Conservation (phyloP, 2,113 vertebrate genomes). For the Menura novaehollandiae region DNA sequence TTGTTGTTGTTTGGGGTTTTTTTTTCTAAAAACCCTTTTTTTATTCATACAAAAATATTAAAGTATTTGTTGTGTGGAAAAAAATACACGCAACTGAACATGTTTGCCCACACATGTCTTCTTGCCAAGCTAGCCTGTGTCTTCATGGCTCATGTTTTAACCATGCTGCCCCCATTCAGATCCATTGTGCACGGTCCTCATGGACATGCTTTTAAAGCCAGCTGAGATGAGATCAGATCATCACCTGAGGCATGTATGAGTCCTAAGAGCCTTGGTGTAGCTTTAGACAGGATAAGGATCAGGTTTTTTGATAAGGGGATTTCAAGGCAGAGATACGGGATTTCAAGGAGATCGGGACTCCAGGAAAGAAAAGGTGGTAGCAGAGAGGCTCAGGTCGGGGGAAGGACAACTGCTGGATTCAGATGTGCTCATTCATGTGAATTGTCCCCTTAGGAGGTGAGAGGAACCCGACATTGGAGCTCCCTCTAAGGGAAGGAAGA, state of each 20-base stretch:
- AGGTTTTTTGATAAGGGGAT: not conserved
- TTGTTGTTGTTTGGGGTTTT: accelerated
- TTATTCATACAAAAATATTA: not conserved
- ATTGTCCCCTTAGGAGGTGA: not conserved
- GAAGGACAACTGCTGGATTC: not conserved
- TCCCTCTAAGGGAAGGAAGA: not conserved
- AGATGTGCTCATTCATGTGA: not conserved
- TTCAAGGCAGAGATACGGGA: not conserved
- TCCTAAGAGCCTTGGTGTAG: not conserved
- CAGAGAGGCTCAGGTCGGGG: not conserved
- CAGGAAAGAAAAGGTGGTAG: not conserved
- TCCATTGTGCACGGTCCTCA: not conserved
- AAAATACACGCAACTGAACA: not conserved
- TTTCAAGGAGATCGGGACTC: not conserved
- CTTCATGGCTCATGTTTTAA: not conserved
- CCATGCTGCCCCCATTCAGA: not conserved
- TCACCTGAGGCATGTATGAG: not conserved
- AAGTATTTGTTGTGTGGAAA: not conserved
- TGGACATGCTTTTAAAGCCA: not conserved
- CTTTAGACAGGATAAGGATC: not conserved
- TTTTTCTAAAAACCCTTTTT: not conserved
- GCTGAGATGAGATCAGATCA: not conserved
- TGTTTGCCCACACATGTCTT: not conserved
- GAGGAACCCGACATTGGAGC: not conserved
- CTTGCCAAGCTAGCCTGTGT: not conserved